A percentile compares a stretch with the other conserved stretches of the same genome.
Evolutionary conservation across 1,140 invertebrate species (phyloP).

Genomic region (Saccostrea echinata): DNA sequence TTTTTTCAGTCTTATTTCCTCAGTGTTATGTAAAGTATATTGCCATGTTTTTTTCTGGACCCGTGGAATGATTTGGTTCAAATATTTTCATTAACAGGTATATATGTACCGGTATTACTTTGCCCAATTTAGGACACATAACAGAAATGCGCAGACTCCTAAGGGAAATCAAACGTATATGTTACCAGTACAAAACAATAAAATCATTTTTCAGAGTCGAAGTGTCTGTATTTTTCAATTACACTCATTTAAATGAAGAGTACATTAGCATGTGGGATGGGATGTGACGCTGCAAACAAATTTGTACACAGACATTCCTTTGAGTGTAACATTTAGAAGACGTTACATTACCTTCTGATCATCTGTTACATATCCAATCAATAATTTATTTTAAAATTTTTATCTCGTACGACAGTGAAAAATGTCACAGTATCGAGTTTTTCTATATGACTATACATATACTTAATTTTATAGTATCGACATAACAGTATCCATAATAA

Average conservation of each 20-base stretch:
- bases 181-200: not conserved
- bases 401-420: not conserved
- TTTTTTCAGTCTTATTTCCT: too few relatives aligned
- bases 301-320: not conserved
- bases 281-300: not conserved
- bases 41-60: too few relatives aligned
- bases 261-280: not conserved
- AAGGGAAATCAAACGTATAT: not conserved
- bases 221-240: not conserved
- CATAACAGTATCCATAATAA: not conserved
- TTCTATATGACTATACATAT: not conserved
- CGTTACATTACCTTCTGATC: not conserved
- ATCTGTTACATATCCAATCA: conserved; percentile 19
- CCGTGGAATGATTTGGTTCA: too few relatives aligned
- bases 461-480: not conserved
- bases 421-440: not conserved
- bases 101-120: too few relatives aligned
- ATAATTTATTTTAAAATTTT: not conserved
- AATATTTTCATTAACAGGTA: too few relatives aligned
- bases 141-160: not conserved
- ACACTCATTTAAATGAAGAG: not conserved
- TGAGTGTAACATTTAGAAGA: not conserved
- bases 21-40: too few relatives aligned
- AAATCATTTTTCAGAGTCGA: not conserved
- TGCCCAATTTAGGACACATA: too few relatives aligned